phyloP scores from a whole-genome alignment of 2,113 vertebrate species.

The Leptobrachium ailaonicum region DNA sequence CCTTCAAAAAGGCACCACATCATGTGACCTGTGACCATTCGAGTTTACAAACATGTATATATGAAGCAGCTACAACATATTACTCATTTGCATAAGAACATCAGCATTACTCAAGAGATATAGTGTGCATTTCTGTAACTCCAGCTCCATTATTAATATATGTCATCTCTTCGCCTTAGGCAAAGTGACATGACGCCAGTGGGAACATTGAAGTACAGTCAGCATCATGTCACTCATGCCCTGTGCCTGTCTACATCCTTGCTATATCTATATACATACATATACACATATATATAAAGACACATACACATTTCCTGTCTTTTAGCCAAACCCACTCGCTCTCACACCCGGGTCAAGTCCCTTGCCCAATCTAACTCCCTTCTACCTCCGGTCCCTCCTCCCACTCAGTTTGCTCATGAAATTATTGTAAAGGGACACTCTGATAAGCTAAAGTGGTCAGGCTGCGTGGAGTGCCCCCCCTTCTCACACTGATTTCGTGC shows the following conservation, averaged over 20 bases:
- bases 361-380: no score
- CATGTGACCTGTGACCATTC: neutral
- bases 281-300: no score
- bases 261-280: neutral
- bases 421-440: no score
- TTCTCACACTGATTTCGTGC: no score
- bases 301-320: no score
- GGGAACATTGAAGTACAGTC: neutral
- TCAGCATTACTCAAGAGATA: neutral
- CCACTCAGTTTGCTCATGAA: no score
- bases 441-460: no score
- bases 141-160: neutral
- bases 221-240: neutral
- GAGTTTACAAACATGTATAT: neutral
- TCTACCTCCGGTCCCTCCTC: no score
- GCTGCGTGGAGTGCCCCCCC: no score
- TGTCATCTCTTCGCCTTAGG: neutral
- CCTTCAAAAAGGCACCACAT: neutral
- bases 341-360: no score
- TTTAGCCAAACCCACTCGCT: no score
- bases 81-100: neutral
- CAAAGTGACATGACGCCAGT: neutral
- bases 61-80: neutral
- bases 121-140: neutral
- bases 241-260: neutral